phyloP scores from a whole-genome alignment of 2,113 vertebrate genomes.

The Bettongia penicillata region DNA sequence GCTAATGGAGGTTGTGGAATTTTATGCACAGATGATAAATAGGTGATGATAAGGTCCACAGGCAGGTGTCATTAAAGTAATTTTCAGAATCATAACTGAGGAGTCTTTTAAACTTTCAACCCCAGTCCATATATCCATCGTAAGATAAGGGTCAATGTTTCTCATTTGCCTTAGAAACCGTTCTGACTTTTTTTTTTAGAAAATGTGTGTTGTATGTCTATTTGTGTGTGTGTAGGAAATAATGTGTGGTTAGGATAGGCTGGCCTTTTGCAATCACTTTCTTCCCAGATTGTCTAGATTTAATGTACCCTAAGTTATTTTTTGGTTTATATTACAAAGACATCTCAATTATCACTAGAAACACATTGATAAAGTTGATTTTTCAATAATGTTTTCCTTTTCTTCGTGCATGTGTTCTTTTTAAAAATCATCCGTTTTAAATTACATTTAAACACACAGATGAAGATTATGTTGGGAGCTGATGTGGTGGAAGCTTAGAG shows the following conservation, averaged over 20 bases:
- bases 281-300: constrained; percentile 18
- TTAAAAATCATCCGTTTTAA: constrained; percentile 52
- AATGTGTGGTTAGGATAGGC: neutral
- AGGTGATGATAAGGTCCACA: neutral
- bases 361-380: constrained; percentile 57
- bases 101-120: neutral
- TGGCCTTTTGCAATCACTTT: constrained; percentile 9
- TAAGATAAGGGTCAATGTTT: constrained; percentile 32
- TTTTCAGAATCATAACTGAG: neutral
- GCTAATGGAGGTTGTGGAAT: neutral
- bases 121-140: neutral
- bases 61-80: neutral
- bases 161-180: neutral
- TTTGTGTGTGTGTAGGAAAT: neutral
- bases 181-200: neutral
- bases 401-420: neutral
- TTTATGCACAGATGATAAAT: constrained; percentile 1
- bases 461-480: constrained; percentile 66
- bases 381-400: constrained; percentile 17
- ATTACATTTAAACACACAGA: constrained; percentile 56
- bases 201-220: neutral
- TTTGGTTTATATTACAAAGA: constrained; percentile 46
- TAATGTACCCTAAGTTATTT: neutral
- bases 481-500: constrained; percentile 61
- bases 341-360: constrained; percentile 39